These are phyloP conservation scores for Scolopax bukidnonensis DNA, from an alignment of 2,797 vertebrate species.

Conservation along the genomic window DNA sequence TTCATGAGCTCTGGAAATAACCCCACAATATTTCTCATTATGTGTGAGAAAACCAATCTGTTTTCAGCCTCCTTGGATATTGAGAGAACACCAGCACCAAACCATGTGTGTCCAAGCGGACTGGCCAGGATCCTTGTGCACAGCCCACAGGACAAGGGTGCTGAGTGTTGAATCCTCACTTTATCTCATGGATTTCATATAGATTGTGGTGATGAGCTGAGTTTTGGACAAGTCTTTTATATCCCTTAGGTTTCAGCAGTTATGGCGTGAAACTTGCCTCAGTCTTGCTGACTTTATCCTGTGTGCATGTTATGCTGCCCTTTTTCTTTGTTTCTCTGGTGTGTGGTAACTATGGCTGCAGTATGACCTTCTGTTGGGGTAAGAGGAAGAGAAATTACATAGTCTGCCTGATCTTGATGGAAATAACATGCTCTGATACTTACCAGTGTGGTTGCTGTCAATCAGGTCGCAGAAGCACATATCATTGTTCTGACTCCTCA, in stretches of 20 bases:
- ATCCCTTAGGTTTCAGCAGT: neutral
- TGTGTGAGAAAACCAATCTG: accelerated
- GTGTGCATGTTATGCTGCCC: neutral
- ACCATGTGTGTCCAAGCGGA: accelerated
- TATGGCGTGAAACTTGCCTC: neutral
- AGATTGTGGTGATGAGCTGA: neutral
- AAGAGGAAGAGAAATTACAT: neutral
- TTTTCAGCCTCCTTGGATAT: neutral
- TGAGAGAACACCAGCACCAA: neutral
- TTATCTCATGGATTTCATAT: neutral
- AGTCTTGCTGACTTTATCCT: neutral
- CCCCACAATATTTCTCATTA: accelerated
- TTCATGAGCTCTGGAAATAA: neutral
- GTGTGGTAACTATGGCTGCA: neutral
- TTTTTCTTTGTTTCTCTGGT: neutral
- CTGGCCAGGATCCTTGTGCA: neutral
- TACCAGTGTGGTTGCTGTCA: neutral
- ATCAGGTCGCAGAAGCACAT: neutral
- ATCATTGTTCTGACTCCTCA: neutral
- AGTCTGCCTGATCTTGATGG: neutral
- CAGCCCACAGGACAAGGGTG: neutral
- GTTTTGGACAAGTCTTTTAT: neutral
- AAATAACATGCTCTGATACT: neutral
- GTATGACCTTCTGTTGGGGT: neutral
- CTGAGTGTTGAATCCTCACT: neutral